Evolutionary conservation across 2,113 vertebrate species (phyloP).

Genomic region (Alosa alosa): DNA sequence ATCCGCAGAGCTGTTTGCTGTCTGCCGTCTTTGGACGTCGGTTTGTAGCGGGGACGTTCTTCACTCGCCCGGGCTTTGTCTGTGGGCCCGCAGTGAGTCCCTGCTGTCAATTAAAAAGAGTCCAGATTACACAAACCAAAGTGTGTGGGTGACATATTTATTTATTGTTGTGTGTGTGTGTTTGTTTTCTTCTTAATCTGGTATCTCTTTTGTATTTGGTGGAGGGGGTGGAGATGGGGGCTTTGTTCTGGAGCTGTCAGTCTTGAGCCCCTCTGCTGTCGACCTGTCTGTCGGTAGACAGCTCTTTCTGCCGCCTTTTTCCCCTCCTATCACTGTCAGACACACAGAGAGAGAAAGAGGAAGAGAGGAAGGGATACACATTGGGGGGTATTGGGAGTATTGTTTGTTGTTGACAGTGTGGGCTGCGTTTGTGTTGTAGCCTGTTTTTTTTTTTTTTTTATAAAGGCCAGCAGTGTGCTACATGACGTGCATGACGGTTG

Average conservation of each 20-base stretch:
- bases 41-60: not conserved
- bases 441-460: not conserved
- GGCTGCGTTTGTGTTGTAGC: conserved; percentile 28
- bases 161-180: conserved; percentile 3
- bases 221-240: not conserved
- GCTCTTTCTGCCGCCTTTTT: not conserved
- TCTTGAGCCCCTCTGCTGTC: conserved; percentile 6
- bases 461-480: not conserved
- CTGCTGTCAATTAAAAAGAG: conserved; percentile 11
- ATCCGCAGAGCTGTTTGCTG: not conserved
- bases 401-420: conserved; percentile 38
- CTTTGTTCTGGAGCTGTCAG: conserved; percentile 22
- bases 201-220: conserved; percentile 5
- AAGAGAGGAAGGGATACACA: not conserved
- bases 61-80: not conserved
- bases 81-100: not conserved
- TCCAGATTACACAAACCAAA: not conserved
- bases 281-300: not conserved
- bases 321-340: not conserved
- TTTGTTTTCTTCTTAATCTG: conserved; percentile 5
- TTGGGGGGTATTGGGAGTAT: conserved; percentile 42
- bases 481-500: not conserved
- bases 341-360: not conserved
- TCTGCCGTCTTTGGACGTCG: not conserved
- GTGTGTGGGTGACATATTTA: conserved; percentile 17